These are phyloP conservation scores for Acronicta aceris DNA, from an alignment of 2,888 invertebrate genomes.

Conservation along the genomic window DNA sequence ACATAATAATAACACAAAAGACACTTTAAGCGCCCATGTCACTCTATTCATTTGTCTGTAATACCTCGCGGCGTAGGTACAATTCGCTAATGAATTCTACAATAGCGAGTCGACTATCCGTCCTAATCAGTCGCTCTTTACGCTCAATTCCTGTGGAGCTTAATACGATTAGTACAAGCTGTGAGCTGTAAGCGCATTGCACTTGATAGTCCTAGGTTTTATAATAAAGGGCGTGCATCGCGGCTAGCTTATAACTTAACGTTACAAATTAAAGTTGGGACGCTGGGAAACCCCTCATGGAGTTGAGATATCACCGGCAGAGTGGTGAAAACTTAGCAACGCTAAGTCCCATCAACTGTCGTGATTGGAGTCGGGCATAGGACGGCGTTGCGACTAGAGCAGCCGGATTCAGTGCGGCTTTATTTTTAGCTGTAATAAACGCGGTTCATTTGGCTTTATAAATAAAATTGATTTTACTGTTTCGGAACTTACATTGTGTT, in stretches of 20 bases:
- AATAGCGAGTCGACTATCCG: conserved; percentile 77
- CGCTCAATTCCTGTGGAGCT: conserved; percentile 74
- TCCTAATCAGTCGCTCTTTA: conserved; percentile 79
- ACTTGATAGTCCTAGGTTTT: conserved; percentile 29
- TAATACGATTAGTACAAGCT: conserved; percentile 66
- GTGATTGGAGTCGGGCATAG: conserved; percentile 67
- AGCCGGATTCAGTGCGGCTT: conserved; percentile 52
- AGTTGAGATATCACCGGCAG: conserved; percentile 80
- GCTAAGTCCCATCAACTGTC: conserved; percentile 79
- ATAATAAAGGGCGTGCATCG: conserved; percentile 48
- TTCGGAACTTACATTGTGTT: conserved; percentile 18
- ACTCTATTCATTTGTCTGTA: conserved; percentile 63
- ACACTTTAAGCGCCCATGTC: conserved; percentile 48
- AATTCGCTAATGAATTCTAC: conserved; percentile 79
- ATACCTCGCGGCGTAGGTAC: conserved; percentile 67
- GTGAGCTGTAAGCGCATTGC: conserved; percentile 55
- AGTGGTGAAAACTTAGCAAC: conserved; percentile 86
- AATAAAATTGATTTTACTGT: conserved; percentile 29
- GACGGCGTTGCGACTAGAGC: conserved; percentile 41
- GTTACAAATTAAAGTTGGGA: conserved; percentile 75
- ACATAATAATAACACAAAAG: conserved; percentile 42
- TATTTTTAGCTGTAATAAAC: conserved; percentile 47
- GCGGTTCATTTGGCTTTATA: conserved; percentile 21
- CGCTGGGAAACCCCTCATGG: conserved; percentile 78
- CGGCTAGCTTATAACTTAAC: conserved; percentile 67